Evolutionary conservation across 1,140 invertebrate genomes (phyloP).

Genomic region (Drosophila grimshawi): DNA sequence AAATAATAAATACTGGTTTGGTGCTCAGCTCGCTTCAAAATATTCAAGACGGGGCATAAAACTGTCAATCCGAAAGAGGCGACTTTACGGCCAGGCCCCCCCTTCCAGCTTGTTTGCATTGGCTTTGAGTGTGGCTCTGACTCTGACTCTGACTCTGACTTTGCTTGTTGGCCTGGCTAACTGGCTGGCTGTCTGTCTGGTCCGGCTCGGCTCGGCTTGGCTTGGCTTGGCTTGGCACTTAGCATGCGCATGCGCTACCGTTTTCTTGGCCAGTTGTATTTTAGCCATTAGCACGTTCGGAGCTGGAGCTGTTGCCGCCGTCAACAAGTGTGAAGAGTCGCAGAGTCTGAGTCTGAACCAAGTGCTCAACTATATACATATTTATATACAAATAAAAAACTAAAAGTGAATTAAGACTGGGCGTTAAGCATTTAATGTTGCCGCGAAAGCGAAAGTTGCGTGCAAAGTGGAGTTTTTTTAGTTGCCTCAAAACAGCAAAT

Average conservation of each 20-base stretch:
- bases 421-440: conserved; percentile 1
- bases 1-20: conserved; percentile 46
- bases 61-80: conserved; percentile 43
- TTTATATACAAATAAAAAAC: conserved; percentile 37
- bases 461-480: conserved; percentile 52
- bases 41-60: conserved; percentile 25
- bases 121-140: conserved; percentile 2
- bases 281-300: conserved; percentile 84
- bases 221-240: conserved; percentile 37
- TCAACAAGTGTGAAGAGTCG: conserved; percentile 47
- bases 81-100: neutral
- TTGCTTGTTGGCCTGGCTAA: conserved; percentile 6
- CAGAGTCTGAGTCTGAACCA: conserved; percentile 1
- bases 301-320: conserved; percentile 52
- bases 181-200: neutral
- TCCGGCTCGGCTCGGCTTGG: no score
- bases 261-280: conserved; percentile 82
- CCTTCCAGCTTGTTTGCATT: conserved; percentile 1
- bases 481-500: conserved; percentile 5
- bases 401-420: conserved; percentile 63
- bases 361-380: conserved; percentile 6
- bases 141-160: conserved; percentile 21
- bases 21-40: conserved; percentile 4
- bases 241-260: conserved; percentile 77
- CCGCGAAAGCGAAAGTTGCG: conserved; percentile 73